phyloP scores from a whole-genome alignment of 1,140 invertebrate genomes.

The Solenopsis fugax region DNA sequence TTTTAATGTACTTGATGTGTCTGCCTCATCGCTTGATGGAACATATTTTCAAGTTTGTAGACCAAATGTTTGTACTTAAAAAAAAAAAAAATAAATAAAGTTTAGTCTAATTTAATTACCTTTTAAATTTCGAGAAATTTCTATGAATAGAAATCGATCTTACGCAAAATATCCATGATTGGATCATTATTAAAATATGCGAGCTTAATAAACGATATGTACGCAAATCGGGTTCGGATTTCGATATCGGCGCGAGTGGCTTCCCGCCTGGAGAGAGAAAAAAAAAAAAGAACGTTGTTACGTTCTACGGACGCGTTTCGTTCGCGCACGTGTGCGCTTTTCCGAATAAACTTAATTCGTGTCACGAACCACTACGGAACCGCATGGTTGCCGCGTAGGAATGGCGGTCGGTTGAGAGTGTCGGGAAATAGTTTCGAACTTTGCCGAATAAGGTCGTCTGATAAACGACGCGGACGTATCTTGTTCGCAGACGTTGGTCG shows the following conservation, averaged over 20 bases:
- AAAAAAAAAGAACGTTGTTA: background rate
- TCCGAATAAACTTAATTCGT: constrained; percentile 59
- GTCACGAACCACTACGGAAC: constrained; percentile 43
- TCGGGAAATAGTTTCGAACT: constrained; percentile 64
- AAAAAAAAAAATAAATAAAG: no score
- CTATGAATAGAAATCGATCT: no score
- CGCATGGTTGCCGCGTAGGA: constrained; percentile 27
- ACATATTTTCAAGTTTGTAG: no score
- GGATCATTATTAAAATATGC: background rate
- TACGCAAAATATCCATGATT: no score
- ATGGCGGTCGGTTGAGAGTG: constrained; percentile 36
- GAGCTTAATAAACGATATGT: background rate
- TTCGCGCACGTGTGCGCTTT: constrained; percentile 19
- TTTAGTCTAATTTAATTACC: no score
- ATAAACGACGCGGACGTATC: constrained; percentile 48
- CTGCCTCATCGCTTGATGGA: no score
- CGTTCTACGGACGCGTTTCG: background rate
- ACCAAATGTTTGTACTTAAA: no score
- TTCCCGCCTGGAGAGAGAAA: background rate
- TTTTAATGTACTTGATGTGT: no score
- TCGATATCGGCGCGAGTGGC: background rate
- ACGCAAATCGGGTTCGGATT: constrained; percentile 18
- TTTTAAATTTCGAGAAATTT: no score
- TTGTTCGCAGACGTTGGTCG: constrained; percentile 35
- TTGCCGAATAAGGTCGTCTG: constrained; percentile 46